Evolutionary conservation across 2,797 vertebrate genomes (phyloP).

Genomic region (Artibeus lituratus): DNA sequence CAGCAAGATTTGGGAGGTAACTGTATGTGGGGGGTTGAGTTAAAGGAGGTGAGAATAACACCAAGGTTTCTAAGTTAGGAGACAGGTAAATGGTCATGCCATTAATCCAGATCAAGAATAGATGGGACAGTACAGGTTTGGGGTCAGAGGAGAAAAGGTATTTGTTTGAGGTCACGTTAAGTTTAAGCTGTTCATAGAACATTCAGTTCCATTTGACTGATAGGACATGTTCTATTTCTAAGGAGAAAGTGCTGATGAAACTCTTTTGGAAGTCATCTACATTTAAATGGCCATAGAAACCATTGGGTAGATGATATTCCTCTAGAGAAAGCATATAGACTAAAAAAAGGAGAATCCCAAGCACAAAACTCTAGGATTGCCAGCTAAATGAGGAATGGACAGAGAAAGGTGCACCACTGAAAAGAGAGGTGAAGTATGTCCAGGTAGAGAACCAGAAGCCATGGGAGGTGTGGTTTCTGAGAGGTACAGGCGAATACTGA

Average conservation of each 20-base stretch:
- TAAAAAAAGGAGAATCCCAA: background rate
- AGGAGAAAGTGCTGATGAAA: background rate
- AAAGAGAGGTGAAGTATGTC: background rate
- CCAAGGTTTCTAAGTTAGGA: conserved; percentile 49
- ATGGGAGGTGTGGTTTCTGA: background rate
- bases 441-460: background rate
- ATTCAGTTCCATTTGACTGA: background rate
- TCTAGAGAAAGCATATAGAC: background rate
- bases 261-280: background rate
- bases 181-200: background rate
- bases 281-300: background rate
- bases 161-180: background rate
- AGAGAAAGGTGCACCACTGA: background rate
- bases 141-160: background rate
- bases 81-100: conserved; percentile 49
- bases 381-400: background rate
- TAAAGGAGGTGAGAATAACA: conserved; percentile 62
- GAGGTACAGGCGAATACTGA: background rate
- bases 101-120: conserved; percentile 26
- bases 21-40: conserved; percentile 19
- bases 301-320: background rate
- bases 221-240: background rate
- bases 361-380: background rate
- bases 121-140: background rate
- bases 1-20: conserved; percentile 63